Percentiles rank a stretch among this genome's conserved stretches.
These are phyloP conservation scores for Syngnathus scovelli DNA, from an alignment of 2,113 vertebrate species.

Conservation along the genomic window DNA sequence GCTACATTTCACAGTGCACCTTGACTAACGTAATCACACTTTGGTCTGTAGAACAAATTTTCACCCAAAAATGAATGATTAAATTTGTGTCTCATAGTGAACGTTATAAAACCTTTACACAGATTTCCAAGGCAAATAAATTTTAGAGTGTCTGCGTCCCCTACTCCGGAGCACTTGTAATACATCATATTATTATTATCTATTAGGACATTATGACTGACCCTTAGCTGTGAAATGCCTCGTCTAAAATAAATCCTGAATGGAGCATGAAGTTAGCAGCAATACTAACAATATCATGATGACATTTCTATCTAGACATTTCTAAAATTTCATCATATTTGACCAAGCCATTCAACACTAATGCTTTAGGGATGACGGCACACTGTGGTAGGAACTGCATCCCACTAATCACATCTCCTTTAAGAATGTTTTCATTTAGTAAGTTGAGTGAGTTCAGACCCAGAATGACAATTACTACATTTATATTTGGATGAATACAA, in stretches of 20 bases:
- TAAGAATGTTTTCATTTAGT: too few relatives aligned
- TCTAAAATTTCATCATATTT: neutral
- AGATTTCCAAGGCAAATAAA: constrained; percentile 1
- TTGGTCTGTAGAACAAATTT: constrained; percentile 52
- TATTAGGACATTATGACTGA: neutral
- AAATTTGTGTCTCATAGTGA: neutral
- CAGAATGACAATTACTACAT: too few relatives aligned
- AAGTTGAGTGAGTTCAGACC: too few relatives aligned
- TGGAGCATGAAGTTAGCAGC: neutral
- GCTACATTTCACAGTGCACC: constrained; percentile 61
- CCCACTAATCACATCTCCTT: too few relatives aligned
- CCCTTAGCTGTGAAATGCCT: constrained; percentile 2
- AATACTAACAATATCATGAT: neutral
- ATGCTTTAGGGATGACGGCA: neutral
- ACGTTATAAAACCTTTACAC: constrained; percentile 9
- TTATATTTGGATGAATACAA: too few relatives aligned
- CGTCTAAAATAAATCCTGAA: constrained; percentile 5
- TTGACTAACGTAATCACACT: constrained; percentile 54
- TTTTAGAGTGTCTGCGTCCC: constrained; percentile 9
- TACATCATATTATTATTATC: neutral
- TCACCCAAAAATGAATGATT: constrained; percentile 32
- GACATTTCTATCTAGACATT: neutral
- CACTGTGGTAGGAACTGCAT: too few relatives aligned
- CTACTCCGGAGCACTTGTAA: neutral
- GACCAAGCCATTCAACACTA: neutral